Evolutionary conservation across 2,888 invertebrate genomes (phyloP).

Genomic region (Rhingia rostrata): DNA sequence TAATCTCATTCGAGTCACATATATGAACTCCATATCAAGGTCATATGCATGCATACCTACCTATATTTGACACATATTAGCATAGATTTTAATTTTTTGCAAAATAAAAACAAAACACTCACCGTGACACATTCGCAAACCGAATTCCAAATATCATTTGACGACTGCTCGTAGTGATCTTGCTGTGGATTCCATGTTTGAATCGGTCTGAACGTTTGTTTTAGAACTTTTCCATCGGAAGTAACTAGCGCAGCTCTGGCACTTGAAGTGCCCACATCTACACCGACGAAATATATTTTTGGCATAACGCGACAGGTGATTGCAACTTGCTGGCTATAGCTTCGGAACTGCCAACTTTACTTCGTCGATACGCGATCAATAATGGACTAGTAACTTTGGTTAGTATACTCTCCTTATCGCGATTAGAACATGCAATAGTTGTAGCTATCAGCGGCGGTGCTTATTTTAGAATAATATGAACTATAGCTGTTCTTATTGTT

Average conservation of each 20-base stretch:
- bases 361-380: slow-evolving; percentile 5
- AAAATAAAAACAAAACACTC: slow-evolving; percentile 74
- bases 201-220: slow-evolving; percentile 86
- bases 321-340: background rate
- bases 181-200: slow-evolving; percentile 90
- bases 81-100: too few relatives aligned
- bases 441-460: slow-evolving; percentile 8
- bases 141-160: slow-evolving; percentile 93
- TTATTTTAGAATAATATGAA: background rate
- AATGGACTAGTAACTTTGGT: background rate
- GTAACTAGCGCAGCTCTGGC: slow-evolving; percentile 92
- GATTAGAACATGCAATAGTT: slow-evolving; percentile 16
- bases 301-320: slow-evolving; percentile 75
- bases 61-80: too few relatives aligned
- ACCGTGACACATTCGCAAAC: slow-evolving; percentile 89
- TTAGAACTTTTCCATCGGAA: slow-evolving; percentile 87
- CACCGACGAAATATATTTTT: slow-evolving; percentile 88
- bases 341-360: slow-evolving; percentile 1
- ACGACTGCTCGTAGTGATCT: slow-evolving; percentile 95
- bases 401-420: slow-evolving; percentile 24
- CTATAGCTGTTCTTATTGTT: slow-evolving; percentile 23
- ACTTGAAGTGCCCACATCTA: slow-evolving; percentile 97
- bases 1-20: slow-evolving; percentile 8
- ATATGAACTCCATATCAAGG: slow-evolving; percentile 20
- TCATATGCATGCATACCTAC: background rate